Evolutionary conservation across 1,140 invertebrate species (phyloP).

Genomic region (Rhopalosiphum padi): DNA sequence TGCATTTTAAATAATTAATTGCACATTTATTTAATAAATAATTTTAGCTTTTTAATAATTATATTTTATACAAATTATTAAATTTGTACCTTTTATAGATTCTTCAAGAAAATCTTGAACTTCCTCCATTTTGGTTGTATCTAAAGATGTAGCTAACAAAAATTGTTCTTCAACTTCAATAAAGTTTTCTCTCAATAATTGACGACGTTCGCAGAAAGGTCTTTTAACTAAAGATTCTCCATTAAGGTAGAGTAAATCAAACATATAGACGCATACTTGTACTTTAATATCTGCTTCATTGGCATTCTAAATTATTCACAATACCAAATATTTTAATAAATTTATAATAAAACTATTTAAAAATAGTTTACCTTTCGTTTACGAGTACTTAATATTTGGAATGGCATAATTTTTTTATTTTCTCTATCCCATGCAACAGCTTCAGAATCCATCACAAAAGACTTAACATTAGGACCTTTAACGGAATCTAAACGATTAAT

Average conservation of each 20-base stretch:
- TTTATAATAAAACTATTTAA: background rate
- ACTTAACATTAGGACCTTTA: conserved; percentile 71
- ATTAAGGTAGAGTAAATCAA: conserved; percentile 96
- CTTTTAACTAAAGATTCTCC: conserved; percentile 83
- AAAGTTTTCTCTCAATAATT: conserved; percentile 79
- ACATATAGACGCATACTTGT: conserved; percentile 97
- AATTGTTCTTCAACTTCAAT: conserved; percentile 83
- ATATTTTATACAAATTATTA: background rate
- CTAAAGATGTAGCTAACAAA: conserved; percentile 84
- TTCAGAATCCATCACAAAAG: conserved; percentile 95
- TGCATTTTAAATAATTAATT: too few species aligned
- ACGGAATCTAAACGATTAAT: conserved; percentile 76
- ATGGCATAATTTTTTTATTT: conserved; percentile 92
- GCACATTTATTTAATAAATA: background rate
- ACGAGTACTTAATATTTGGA: conserved; percentile 94
- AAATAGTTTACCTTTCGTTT: conserved; percentile 85
- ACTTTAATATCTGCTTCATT: conserved; percentile 91
- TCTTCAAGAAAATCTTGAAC: conserved; percentile 95
- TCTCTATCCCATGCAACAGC: conserved; percentile 95
- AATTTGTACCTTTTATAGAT: conserved; percentile 83
- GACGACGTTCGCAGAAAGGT: conserved; percentile 79
- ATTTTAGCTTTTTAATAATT: too few species aligned
- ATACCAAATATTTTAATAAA: conserved; percentile 45
- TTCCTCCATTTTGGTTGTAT: conserved; percentile 88
- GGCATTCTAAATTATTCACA: conserved; percentile 74